A percentile compares a stretch with the other conserved stretches of the same genome.
Evolutionary conservation across 2,113 vertebrate genomes (phyloP).

Genomic region (Spilogale gracilis): DNA sequence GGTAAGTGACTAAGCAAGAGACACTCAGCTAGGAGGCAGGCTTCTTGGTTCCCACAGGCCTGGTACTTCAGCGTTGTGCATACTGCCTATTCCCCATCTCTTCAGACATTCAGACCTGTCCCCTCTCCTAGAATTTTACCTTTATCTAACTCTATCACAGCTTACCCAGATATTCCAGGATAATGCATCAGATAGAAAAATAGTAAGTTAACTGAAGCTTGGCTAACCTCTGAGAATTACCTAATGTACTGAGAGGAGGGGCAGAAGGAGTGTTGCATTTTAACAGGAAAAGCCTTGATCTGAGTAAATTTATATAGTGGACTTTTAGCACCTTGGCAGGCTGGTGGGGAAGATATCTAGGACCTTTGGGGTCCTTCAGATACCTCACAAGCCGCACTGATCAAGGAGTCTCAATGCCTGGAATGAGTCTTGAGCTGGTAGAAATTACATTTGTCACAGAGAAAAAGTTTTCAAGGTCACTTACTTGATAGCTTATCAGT

Average conservation of each 20-base stretch:
- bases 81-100: background rate
- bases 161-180: background rate
- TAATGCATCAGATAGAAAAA: slow-evolving; percentile 21
- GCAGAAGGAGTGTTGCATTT: background rate
- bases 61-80: background rate
- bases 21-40: background rate
- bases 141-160: background rate
- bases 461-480: background rate
- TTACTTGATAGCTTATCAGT: background rate
- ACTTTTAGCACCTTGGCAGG: background rate
- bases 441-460: background rate
- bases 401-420: background rate
- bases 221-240: background rate
- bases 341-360: background rate
- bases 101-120: background rate
- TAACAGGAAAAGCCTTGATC: background rate
- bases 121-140: background rate
- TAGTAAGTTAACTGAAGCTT: background rate
- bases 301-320: background rate
- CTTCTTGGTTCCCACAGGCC: background rate
- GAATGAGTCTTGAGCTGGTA: background rate
- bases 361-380: background rate
- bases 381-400: background rate
- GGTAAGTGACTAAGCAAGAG: background rate
- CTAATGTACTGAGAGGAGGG: background rate